phyloP scores from a whole-genome alignment of 2,797 vertebrate genomes.

The Peromyscus nudipes region DNA sequence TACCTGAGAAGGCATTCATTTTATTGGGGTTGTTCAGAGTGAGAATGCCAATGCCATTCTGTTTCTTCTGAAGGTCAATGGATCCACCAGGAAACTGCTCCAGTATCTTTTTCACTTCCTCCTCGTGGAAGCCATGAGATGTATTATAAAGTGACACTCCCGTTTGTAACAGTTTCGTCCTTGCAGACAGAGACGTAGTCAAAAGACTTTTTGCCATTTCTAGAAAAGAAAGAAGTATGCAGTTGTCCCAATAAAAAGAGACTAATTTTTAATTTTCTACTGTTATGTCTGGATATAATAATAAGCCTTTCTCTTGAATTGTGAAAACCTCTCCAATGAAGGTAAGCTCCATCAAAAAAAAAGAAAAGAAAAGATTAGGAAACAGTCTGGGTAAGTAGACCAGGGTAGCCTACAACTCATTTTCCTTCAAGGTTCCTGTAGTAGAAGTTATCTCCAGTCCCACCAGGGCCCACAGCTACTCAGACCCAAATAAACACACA shows the following conservation, averaged over 20 bases:
- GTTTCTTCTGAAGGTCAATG: slow-evolving; percentile 92
- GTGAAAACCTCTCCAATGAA: background rate
- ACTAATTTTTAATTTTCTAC: slow-evolving; percentile 2
- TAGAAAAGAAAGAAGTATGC: slow-evolving; percentile 70
- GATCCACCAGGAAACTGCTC: slow-evolving; percentile 93
- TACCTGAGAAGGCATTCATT: slow-evolving; percentile 98
- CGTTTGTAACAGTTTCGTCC: slow-evolving; percentile 84
- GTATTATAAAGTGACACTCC: slow-evolving; percentile 88
- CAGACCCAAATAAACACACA: too few species aligned
- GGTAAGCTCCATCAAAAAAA: background rate
- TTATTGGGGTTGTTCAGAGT: slow-evolving; percentile 94
- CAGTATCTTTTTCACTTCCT: slow-evolving; percentile 91
- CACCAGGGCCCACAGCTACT: too few species aligned
- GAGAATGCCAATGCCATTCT: slow-evolving; percentile 93
- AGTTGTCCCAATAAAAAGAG: background rate
- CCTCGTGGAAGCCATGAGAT: slow-evolving; percentile 89
- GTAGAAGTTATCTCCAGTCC: too few species aligned
- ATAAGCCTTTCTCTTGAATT: background rate
- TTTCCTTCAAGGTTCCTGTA: background rate
- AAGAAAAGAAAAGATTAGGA: background rate
- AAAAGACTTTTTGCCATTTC: slow-evolving; percentile 87
- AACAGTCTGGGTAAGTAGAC: background rate
- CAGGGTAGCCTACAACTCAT: background rate
- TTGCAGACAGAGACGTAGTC: slow-evolving; percentile 75
- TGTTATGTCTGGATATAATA: background rate